Conservation (phyloP, 1,140 invertebrate genomes). For the Cherax quadricarinatus region DNA sequence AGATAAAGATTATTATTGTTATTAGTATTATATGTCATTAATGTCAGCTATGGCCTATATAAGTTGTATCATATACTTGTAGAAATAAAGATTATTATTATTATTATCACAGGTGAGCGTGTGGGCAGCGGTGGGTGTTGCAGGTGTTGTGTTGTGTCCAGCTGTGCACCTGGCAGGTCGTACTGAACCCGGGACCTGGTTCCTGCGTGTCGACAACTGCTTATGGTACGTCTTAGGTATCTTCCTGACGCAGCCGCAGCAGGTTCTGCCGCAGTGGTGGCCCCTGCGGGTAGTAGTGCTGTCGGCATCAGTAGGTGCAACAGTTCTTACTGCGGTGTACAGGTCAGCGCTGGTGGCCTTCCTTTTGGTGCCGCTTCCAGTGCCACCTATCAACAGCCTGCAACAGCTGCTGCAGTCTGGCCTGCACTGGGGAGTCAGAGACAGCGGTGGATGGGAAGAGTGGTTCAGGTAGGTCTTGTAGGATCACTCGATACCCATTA, state of each 20-base stretch:
- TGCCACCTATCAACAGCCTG: constrained; percentile 52
- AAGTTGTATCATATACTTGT: too few species aligned
- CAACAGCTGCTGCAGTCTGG: constrained; percentile 52
- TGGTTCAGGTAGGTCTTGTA: constrained; percentile 64
- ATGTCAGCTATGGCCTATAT: too few species aligned
- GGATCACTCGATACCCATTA: background rate
- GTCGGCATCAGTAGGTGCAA: constrained; percentile 23
- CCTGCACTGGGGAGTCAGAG: constrained; percentile 68
- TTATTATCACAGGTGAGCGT: constrained; percentile 24
- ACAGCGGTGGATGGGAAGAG: constrained; percentile 58
- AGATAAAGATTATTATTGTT: too few species aligned
- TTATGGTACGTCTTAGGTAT: constrained; percentile 53
- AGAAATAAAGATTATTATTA: too few species aligned
- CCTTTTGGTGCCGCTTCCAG: constrained; percentile 54
- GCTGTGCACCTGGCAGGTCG: constrained; percentile 17
- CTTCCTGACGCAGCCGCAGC: constrained; percentile 32
- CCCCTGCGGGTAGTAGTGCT: constrained; percentile 40
- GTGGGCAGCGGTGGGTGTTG: constrained; percentile 40
- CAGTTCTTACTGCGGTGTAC: constrained; percentile 60
- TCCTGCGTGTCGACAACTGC: constrained; percentile 22
- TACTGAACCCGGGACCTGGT: constrained; percentile 29
- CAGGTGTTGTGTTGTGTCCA: constrained; percentile 5
- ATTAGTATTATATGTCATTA: too few species aligned
- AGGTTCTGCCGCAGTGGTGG: constrained; percentile 32
- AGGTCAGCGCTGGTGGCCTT: constrained; percentile 60